A percentile compares a stretch with the other conserved stretches of the same genome.
Conservation (phyloP, 2,888 invertebrate genomes). For the Eilema griseolum region DNA sequence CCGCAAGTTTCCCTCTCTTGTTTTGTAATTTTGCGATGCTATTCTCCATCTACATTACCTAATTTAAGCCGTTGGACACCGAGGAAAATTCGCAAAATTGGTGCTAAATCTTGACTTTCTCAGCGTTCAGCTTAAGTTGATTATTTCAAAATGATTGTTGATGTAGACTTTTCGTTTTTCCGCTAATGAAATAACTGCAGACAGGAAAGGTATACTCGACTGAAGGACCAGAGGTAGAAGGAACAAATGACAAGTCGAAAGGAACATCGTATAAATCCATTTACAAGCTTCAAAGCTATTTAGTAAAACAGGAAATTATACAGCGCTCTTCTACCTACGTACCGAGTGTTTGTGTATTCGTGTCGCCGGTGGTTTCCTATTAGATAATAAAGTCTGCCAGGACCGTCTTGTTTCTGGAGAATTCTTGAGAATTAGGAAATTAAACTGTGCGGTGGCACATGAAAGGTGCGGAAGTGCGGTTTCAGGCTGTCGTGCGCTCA, state of each 20-base stretch:
- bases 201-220: constrained; percentile 7
- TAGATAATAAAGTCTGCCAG: constrained; percentile 79
- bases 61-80: constrained; percentile 72
- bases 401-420: constrained; percentile 74
- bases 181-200: constrained; percentile 9
- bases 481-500: constrained; percentile 47
- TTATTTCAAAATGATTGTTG: constrained; percentile 20
- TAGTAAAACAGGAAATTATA: constrained; percentile 83
- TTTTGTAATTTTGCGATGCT: constrained; percentile 76
- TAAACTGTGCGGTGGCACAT: constrained; percentile 75
- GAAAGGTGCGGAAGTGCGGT: constrained; percentile 75
- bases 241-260: constrained; percentile 56
- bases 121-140: constrained; percentile 28
- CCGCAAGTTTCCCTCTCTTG: constrained; percentile 79
- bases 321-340: constrained; percentile 71
- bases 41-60: constrained; percentile 61
- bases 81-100: constrained; percentile 45
- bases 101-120: constrained; percentile 41
- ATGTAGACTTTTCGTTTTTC: constrained; percentile 17
- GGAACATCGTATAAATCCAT: constrained; percentile 69
- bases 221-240: constrained; percentile 28
- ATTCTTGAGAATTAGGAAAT: constrained; percentile 84
- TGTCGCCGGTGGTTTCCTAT: constrained; percentile 80
- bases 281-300: constrained; percentile 79
- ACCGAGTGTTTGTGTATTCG: constrained; percentile 69